Base-by-base conservation (phyloP, 1,140 invertebrate species). In the Drosophila obscura region DNA sequence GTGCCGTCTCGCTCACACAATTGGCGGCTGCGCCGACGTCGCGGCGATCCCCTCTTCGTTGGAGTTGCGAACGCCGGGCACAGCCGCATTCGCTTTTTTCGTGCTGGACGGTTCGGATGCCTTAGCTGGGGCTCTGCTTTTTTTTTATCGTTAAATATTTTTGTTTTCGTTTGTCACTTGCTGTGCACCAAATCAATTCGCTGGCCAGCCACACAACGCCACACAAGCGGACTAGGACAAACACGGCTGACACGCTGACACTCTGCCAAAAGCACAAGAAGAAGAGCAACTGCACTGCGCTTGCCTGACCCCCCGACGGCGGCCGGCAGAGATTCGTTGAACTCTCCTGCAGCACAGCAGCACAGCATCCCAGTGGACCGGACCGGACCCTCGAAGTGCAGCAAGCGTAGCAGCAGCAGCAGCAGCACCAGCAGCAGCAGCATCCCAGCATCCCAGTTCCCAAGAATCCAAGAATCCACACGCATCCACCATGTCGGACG, bases 401-500 rank as follows among this genome's bases (percentile, higher is more conserved):
- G 19, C 19, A 19, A 19, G 19, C 19, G 19, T 19, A 19, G 19
- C 19, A 19, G 19, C 19, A 16, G 16, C 16, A 19, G 19, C 19
- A 19, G 19, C 19, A 19, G 1, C 19, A 1, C n/a, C n/a, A n/a
- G n/a, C n/a, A n/a, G n/a, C n/a, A n/a, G n/a, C 19, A 19, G 48
- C 73, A 56, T 28, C 52, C 26, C 39, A 44, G 55, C 49, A 67
- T 48, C 48, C 43, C 74, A 68, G 46, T 39, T 43, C 11, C 28
- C 43, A 8, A n/a, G 24, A 35, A 6, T 44, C 31, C 19, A 44
- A 51, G 16, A 26, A 43, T n/a, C n/a, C n/a, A 28, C 16, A 39
- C 35, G 11, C 22, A 19, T 9, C 16, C 62, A 87, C 73, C 74
- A 91, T 91, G 89, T 91, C 89, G 81, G 89, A 91, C 89, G 89